Evolutionary conservation across 2,797 vertebrate genomes (phyloP).

Genomic region (Liasis olivaceus): DNA sequence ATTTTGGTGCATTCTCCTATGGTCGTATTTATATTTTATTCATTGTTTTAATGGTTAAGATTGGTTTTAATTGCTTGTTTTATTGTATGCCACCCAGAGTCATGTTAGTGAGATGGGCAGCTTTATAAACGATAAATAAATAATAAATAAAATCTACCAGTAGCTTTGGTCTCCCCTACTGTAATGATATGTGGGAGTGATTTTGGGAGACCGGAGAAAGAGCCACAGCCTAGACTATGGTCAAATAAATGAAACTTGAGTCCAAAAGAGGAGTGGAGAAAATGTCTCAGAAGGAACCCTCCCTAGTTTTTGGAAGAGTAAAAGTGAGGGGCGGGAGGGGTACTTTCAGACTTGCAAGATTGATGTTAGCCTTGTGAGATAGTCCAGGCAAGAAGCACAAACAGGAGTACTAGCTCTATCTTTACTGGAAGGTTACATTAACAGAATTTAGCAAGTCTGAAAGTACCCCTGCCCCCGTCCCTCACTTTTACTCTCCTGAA

Average conservation of each 20-base stretch:
- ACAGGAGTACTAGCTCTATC: neutral
- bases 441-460: neutral
- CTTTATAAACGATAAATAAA: neutral
- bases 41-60: neutral
- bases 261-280: neutral
- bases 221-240: neutral
- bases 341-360: neutral
- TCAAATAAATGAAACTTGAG: neutral
- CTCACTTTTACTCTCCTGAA: no score
- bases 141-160: neutral
- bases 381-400: neutral
- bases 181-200: neutral
- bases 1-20: neutral
- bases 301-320: neutral
- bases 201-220: neutral
- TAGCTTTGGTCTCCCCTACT: neutral
- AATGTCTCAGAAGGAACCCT: neutral
- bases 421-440: neutral
- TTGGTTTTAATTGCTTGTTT: neutral
- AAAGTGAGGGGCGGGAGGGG: neutral
- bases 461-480: neutral
- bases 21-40: neutral
- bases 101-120: neutral
- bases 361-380: neutral
- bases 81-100: neutral